Evolutionary conservation across 2,888 invertebrate species (phyloP).

Genomic region (Tanypteryx hageni): DNA sequence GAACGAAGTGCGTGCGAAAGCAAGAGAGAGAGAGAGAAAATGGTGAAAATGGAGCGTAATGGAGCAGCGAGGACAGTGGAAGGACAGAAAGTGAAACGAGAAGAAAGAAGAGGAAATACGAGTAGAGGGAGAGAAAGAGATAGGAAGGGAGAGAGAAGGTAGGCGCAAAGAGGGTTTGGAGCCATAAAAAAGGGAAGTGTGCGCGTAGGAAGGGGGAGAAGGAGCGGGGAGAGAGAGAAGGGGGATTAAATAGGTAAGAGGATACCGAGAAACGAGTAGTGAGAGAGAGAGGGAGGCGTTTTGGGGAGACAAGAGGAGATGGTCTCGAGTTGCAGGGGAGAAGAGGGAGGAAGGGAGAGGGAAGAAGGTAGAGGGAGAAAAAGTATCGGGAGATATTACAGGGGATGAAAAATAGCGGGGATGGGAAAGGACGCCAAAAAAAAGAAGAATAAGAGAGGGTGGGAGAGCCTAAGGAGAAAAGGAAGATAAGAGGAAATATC

Average conservation of each 20-base stretch:
- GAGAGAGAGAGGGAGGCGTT: background rate
- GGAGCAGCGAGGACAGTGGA: background rate
- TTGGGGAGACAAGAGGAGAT: background rate
- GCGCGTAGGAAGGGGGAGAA: background rate
- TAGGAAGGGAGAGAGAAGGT: too few species aligned
- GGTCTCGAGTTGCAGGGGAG: background rate
- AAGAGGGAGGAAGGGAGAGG: too few species aligned
- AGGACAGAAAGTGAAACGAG: too few species aligned
- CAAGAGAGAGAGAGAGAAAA: background rate
- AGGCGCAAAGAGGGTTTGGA: too few species aligned
- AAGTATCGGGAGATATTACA: conserved; percentile 9
- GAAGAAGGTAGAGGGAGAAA: too few species aligned
- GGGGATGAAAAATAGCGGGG: background rate
- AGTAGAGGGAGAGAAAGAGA: too few species aligned
- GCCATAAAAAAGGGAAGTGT: too few species aligned
- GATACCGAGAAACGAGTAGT: background rate
- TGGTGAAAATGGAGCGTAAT: conserved; percentile 17
- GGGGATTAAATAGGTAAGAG: conserved; percentile 2
- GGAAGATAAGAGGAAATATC: background rate
- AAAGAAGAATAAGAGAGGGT: background rate
- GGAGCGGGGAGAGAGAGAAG: background rate
- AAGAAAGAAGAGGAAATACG: too few species aligned
- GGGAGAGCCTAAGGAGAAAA: background rate
- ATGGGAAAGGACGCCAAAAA: background rate
- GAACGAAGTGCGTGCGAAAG: background rate